Percentiles rank a stretch among this genome's conserved stretches.
Conservation (phyloP, 2,113 vertebrate species). For the Phoenicopterus ruber region DNA sequence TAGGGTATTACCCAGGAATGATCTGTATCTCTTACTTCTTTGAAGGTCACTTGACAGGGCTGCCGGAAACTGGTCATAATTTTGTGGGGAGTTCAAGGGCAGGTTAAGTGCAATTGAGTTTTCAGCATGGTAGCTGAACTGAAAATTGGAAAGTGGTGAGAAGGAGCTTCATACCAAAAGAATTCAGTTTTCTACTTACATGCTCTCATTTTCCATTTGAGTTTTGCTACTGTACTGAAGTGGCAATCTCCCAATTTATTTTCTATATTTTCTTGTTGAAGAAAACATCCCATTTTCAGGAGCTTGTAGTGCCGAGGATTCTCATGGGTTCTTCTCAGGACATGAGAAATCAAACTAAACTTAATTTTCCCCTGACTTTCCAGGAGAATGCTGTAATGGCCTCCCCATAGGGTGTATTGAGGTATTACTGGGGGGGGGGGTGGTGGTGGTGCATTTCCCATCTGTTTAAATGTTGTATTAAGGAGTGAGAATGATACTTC, state of each 20-base stretch:
- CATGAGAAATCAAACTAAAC: background rate
- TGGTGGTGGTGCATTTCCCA: background rate
- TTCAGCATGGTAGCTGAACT: background rate
- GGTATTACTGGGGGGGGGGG: background rate
- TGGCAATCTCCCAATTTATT: background rate
- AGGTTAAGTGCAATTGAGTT: background rate
- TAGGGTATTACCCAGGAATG: background rate
- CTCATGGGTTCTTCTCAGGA: background rate
- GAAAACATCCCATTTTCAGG: background rate
- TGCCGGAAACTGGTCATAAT: background rate
- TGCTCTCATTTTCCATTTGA: background rate
- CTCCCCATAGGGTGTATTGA: background rate
- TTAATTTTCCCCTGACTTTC: background rate
- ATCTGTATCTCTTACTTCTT: background rate
- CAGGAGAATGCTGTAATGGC: background rate
- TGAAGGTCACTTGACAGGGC: background rate
- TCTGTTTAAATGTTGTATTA: background rate
- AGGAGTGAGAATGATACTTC: background rate
- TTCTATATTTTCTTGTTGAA: background rate
- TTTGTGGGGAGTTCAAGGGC: background rate
- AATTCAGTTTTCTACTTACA: background rate
- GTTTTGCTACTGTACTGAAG: background rate
- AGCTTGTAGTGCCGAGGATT: background rate
- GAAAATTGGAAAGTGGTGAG: background rate
- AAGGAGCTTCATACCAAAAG: background rate